Conservation (phyloP, 2,888 invertebrate species). For the Nesidiocoris tenuis region DNA sequence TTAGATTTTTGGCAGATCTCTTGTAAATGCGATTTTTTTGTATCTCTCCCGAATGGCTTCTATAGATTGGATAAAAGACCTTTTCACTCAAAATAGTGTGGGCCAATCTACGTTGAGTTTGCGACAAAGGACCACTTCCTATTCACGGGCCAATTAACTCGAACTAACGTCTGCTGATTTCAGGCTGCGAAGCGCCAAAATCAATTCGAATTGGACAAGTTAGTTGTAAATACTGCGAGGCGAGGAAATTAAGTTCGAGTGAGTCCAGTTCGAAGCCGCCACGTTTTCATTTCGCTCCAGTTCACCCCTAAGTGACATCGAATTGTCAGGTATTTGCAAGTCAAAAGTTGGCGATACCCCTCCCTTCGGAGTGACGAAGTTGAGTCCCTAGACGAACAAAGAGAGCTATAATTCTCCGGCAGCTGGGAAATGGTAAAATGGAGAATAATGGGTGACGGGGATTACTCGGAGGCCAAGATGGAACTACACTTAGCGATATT, state of each 20-base stretch:
- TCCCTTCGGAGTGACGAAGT: background rate
- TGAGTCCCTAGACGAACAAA: background rate
- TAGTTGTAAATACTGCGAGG: background rate
- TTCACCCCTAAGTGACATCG: background rate
- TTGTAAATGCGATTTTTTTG: too few species aligned
- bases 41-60: too few species aligned
- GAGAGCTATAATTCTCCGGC: background rate
- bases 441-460: too few species aligned
- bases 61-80: too few species aligned
- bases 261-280: background rate
- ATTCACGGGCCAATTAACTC: background rate
- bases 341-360: background rate
- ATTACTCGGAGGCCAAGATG: background rate
- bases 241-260: background rate
- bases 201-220: background rate
- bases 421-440: background rate
- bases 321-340: background rate
- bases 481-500: background rate
- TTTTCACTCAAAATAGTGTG: too few species aligned
- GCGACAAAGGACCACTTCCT: too few species aligned
- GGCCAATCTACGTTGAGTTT: too few species aligned
- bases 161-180: background rate
- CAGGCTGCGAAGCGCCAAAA: background rate
- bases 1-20: too few species aligned
- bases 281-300: background rate